A percentile compares a stretch with the other conserved stretches of the same genome.
phyloP scores from a whole-genome alignment of 1,140 invertebrate species.

The Drosophila parvula region DNA sequence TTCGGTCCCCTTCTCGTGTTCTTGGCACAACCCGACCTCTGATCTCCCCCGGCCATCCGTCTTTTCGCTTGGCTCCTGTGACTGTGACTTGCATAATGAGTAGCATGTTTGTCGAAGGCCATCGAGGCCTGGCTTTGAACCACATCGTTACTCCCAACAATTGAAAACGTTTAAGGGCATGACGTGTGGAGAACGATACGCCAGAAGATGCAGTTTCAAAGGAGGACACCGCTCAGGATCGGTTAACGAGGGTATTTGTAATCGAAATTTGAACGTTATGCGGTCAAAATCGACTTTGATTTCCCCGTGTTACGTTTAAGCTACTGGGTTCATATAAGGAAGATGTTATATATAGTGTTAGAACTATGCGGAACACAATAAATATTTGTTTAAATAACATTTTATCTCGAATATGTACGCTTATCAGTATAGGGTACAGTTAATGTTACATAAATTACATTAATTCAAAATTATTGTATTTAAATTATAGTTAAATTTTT shows the following conservation, averaged over 20 bases:
- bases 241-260: neutral
- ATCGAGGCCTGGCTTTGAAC: constrained; percentile 17
- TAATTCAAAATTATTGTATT: no score
- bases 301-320: neutral
- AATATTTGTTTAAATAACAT: neutral
- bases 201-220: neutral
- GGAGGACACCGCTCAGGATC: neutral
- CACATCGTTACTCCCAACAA: constrained; percentile 31
- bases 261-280: neutral
- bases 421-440: no score
- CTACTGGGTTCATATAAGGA: no score
- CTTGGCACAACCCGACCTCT: constrained; percentile 11
- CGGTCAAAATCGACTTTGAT: neutral
- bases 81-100: constrained; percentile 78
- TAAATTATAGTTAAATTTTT: no score
- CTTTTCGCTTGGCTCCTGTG: constrained; percentile 17
- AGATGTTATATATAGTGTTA: no score
- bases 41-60: neutral
- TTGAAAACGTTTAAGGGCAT: constrained; percentile 35
- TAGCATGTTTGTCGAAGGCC: constrained; percentile 61
- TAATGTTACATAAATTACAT: no score
- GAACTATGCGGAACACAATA: no score
- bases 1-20: constrained; percentile 16
- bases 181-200: neutral
- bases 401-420: neutral